Percentiles rank a stretch among this genome's conserved stretches.
Conservation (phyloP, 2,888 invertebrate genomes). For the Pachydiplax longipennis region DNA sequence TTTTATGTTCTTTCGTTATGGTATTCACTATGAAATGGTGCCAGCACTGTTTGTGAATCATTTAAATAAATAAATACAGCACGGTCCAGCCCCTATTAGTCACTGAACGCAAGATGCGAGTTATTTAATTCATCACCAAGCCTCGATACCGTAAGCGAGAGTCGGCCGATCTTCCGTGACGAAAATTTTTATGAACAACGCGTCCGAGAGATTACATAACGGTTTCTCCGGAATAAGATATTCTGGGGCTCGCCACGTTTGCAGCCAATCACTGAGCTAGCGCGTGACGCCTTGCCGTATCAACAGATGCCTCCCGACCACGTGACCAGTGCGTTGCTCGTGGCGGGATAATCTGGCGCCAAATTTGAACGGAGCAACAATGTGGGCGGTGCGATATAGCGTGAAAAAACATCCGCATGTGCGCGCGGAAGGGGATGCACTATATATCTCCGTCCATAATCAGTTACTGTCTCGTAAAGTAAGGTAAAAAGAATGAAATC, state of each 20-base stretch:
- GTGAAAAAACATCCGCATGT: neutral
- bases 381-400: neutral
- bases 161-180: neutral
- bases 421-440: too few species aligned
- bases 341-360: neutral
- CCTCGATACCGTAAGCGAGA: neutral
- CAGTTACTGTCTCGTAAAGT: too few species aligned
- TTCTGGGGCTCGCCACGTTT: slow-evolving; percentile 2
- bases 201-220: neutral
- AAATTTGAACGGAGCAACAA: neutral
- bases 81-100: too few species aligned
- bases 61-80: too few species aligned
- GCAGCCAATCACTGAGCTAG: neutral
- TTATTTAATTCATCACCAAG: neutral
- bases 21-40: too few species aligned
- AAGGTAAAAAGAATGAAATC: too few species aligned
- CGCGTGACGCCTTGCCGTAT: neutral
- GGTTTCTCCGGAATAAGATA: slow-evolving; percentile 7
- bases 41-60: too few species aligned
- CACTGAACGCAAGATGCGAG: neutral
- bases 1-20: too few species aligned
- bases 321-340: neutral
- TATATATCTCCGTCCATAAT: too few species aligned
- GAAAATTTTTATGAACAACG: neutral
- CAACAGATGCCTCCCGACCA: neutral